Evolutionary conservation across 64 coral and sea anemone genomes (phyloP).

Genomic region (Stichodactyla mertensii): DNA sequence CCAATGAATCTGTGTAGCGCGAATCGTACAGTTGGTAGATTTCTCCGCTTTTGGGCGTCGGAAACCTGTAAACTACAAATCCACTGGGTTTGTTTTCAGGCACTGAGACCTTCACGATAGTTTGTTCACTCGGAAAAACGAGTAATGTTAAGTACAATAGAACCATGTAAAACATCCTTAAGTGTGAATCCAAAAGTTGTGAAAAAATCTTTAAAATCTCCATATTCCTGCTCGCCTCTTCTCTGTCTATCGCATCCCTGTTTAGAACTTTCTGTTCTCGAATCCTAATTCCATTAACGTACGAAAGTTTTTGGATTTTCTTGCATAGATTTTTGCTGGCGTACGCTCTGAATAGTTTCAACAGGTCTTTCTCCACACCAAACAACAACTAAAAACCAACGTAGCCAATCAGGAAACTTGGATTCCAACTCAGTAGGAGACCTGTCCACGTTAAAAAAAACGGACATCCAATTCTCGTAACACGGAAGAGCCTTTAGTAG

Average conservation of each 20-base stretch:
- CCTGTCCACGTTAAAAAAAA: not conserved
- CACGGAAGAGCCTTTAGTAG: not conserved
- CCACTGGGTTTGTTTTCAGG: conserved; percentile 37
- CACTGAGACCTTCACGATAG: conserved; percentile 22
- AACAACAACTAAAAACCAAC: not conserved
- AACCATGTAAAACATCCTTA: not conserved
- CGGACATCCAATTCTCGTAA: not conserved
- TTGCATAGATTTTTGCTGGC: not conserved
- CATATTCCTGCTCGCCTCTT: not conserved
- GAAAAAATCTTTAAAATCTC: not conserved
- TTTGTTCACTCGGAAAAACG: not conserved
- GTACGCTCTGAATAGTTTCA: not conserved
- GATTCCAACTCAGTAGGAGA: not conserved
- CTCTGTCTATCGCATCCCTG: not conserved
- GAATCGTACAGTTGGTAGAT: conserved; percentile 28
- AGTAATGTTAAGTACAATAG: conserved; percentile 2
- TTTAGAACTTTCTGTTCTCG: not conserved
- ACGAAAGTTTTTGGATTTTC: not conserved
- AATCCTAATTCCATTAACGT: not conserved
- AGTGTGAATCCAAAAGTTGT: not conserved
- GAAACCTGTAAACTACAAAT: conserved; percentile 31
- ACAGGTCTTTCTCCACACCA: not conserved
- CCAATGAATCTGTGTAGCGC: conserved; percentile 35
- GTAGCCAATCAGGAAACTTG: not conserved
- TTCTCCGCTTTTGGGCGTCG: conserved; percentile 17